Percentiles rank a stretch among this genome's conserved stretches.
Evolutionary conservation across 2,797 vertebrate genomes (phyloP).

Genomic region (Dicrostonyx torquatus): DNA sequence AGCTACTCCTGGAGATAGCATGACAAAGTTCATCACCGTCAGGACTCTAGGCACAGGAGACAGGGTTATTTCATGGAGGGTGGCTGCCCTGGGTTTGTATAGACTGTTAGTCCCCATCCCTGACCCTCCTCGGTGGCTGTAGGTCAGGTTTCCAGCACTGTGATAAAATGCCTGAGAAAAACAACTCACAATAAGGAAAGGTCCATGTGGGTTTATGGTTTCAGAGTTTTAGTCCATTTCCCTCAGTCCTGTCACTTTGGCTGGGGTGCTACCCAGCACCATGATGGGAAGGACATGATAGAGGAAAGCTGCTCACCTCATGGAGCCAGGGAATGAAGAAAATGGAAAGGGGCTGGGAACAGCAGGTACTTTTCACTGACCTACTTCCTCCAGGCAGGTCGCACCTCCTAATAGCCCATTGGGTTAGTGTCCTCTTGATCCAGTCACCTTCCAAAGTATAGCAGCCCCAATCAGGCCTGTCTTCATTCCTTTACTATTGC

Average conservation of each 20-base stretch:
- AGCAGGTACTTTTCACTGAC: background rate
- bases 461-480: background rate
- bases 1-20: background rate
- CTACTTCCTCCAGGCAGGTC: background rate
- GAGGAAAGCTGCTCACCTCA: background rate
- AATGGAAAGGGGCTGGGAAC: background rate
- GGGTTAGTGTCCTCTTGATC: background rate
- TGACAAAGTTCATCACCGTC: background rate
- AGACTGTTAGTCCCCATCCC: background rate
- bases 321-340: background rate
- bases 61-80: background rate
- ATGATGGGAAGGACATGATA: background rate
- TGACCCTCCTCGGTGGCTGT: background rate
- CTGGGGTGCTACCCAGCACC: background rate
- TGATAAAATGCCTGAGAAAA: background rate
- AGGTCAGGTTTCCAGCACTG: background rate
- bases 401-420: background rate
- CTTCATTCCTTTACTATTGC: background rate
- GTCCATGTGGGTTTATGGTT: too few relatives aligned
- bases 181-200: background rate
- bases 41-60: background rate
- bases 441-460: background rate
- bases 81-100: background rate
- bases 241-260: background rate
- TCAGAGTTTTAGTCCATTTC: background rate